Percentiles rank a stretch among this genome's conserved stretches.
These are phyloP conservation scores for Parotia lawesii DNA, from an alignment of 2,113 vertebrate genomes.

Conservation along the genomic window DNA sequence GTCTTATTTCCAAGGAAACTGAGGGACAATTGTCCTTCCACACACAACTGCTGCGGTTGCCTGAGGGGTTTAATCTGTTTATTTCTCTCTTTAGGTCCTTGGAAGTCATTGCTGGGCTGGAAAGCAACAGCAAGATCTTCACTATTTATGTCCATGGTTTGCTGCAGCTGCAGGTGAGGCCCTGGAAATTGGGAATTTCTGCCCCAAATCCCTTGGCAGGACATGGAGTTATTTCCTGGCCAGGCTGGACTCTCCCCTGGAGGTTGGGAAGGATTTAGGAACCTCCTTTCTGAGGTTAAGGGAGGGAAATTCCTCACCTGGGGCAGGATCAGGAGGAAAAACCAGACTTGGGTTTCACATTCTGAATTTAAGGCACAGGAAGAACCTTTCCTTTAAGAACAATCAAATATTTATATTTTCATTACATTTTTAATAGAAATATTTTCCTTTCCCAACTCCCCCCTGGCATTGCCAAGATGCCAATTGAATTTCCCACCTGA, in stretches of 20 bases:
- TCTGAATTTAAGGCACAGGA: neutral
- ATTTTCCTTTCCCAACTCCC: neutral
- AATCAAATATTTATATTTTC: neutral
- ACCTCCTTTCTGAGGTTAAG: neutral
- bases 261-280: neutral
- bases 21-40: fast-evolving
- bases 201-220: neutral
- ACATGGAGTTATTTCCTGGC: neutral
- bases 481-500: neutral
- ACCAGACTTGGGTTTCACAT: fast-evolving
- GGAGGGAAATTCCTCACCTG: neutral
- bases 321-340: neutral
- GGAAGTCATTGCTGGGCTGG: constrained; percentile 89
- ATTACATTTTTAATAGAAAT: neutral
- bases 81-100: constrained; percentile 76
- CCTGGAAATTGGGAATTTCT: neutral
- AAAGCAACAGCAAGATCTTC: constrained; percentile 90
- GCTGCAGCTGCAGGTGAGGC: constrained; percentile 90
- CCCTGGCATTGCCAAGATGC: neutral
- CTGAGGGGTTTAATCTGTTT: neutral
- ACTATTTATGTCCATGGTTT: constrained; percentile 87
- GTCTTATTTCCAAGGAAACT: neutral
- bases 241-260: neutral
- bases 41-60: neutral
- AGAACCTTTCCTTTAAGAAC: neutral